These are phyloP conservation scores for Chroicocephalus ridibundus DNA, from an alignment of 2,113 vertebrate genomes.

Conservation along the genomic window DNA sequence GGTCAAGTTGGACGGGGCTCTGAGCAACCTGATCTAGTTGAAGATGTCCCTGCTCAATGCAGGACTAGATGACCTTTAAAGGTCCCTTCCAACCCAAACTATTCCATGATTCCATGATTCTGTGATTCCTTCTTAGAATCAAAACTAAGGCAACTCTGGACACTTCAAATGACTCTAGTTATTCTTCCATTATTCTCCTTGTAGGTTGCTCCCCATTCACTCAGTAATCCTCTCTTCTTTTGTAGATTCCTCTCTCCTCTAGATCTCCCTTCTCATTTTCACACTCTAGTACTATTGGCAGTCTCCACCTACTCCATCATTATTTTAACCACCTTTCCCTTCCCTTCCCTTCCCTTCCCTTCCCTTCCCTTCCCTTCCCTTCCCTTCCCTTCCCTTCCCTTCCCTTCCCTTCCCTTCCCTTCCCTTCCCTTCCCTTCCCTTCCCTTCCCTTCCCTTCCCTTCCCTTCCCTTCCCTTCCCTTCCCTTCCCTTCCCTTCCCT, in stretches of 20 bases:
- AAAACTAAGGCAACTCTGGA: neutral
- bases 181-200: neutral
- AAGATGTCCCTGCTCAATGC: neutral
- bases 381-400: neutral
- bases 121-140: neutral
- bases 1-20: neutral
- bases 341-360: no score
- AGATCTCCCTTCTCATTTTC: neutral
- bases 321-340: neutral
- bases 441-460: neutral
- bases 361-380: neutral
- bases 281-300: no score
- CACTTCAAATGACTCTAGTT: neutral
- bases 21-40: neutral
- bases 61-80: neutral
- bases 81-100: neutral
- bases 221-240: neutral
- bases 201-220: neutral
- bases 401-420: neutral
- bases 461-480: neutral
- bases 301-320: neutral
- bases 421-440: no score
- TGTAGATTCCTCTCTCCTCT: neutral
- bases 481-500: no score
- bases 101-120: neutral